phyloP scores from a whole-genome alignment of 2,113 vertebrate genomes.

The Pithys albifrons region DNA sequence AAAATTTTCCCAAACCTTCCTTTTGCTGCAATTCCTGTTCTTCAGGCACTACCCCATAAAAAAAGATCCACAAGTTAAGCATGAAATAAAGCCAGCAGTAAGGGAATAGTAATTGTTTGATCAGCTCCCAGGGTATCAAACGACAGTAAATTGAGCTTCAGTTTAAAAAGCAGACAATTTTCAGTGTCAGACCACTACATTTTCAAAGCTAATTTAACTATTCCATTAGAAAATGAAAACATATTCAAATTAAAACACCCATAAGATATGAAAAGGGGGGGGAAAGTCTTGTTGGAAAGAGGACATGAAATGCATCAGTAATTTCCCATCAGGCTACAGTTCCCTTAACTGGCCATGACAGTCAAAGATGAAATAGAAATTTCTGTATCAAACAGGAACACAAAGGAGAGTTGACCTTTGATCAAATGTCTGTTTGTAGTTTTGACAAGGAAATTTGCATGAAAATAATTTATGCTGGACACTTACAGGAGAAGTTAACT shows the following conservation, averaged over 20 bases:
- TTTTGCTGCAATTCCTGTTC: background rate
- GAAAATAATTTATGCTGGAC: conserved; percentile 76
- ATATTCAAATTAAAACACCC: conserved; percentile 71
- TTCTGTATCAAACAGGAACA: conserved; percentile 90
- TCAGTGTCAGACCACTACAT: conserved; percentile 40
- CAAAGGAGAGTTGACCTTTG: conserved; percentile 91
- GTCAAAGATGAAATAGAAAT: conserved; percentile 90
- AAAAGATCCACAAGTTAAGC: background rate
- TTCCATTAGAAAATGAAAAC: conserved; percentile 75
- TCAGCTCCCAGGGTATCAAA: conserved; percentile 55
- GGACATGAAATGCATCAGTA: conserved; percentile 62
- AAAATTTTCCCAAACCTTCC: background rate
- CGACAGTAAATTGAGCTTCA: conserved; percentile 59
- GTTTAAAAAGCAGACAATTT: conserved; percentile 68
- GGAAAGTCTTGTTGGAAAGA: background rate
- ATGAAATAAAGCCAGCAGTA: conserved; percentile 29
- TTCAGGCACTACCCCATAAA: background rate
- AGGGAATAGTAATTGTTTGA: conserved; percentile 39
- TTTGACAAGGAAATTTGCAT: conserved; percentile 93
- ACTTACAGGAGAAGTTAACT: conserved; percentile 77
- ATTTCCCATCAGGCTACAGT: conserved; percentile 70
- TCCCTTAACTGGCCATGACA: conserved; percentile 80
- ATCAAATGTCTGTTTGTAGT: conserved; percentile 88
- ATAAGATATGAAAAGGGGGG: conserved; percentile 48
- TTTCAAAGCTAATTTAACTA: conserved; percentile 71